phyloP scores from a whole-genome alignment of 2,113 vertebrate genomes.

The Helogale parvula region DNA sequence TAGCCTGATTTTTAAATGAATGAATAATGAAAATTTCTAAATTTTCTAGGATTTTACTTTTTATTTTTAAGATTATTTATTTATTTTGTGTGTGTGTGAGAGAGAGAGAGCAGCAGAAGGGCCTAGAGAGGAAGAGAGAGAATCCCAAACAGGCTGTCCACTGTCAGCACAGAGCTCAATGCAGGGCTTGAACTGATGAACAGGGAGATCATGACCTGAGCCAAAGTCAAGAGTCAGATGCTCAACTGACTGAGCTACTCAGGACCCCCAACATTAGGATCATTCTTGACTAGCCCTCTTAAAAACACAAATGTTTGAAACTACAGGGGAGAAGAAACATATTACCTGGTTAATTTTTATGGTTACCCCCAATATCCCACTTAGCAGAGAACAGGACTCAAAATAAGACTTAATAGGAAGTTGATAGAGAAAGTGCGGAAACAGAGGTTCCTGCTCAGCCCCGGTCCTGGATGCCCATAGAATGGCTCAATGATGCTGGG shows the following conservation, averaged over 20 bases:
- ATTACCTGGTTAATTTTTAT: not conserved
- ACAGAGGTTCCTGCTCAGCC: not conserved
- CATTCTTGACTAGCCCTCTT: not conserved
- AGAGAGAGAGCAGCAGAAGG: too few relatives aligned
- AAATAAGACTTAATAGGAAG: not conserved
- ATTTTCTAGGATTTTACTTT: not conserved
- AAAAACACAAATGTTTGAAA: not conserved
- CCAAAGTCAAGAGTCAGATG: too few relatives aligned
- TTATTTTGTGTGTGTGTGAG: too few relatives aligned
- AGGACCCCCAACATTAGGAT: not conserved
- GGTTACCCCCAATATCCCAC: not conserved
- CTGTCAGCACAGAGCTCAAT: too few relatives aligned
- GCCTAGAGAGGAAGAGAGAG: too few relatives aligned
- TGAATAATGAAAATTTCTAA: not conserved
- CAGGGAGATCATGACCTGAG: too few relatives aligned
- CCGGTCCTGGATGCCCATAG: not conserved
- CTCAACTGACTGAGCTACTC: too few relatives aligned
- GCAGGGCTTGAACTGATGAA: too few relatives aligned
- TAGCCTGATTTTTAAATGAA: conserved; percentile 34
- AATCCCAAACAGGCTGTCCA: too few relatives aligned
- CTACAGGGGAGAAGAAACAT: conserved; percentile 8
- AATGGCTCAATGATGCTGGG: not conserved
- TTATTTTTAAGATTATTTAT: too few relatives aligned
- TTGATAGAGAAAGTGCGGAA: not conserved
- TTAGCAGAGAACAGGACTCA: not conserved